These are phyloP conservation scores for Arion vulgaris DNA, from an alignment of 1,140 invertebrate species.

Conservation along the genomic window DNA sequence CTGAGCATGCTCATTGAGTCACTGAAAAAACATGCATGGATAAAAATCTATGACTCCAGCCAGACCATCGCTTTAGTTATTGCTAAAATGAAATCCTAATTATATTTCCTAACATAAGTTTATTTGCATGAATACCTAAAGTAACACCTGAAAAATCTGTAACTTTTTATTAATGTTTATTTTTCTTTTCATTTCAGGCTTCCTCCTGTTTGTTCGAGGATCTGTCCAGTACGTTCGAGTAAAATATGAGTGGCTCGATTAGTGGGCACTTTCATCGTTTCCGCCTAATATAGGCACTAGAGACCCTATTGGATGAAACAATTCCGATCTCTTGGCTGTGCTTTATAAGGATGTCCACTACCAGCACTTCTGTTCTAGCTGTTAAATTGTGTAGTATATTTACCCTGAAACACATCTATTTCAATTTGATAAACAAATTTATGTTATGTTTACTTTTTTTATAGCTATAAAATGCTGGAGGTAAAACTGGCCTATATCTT, in stretches of 20 bases:
- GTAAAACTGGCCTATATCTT: too few species aligned
- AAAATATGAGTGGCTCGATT: constrained; percentile 86
- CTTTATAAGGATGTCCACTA: not conserved
- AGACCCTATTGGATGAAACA: not conserved
- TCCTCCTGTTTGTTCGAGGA: constrained; percentile 89
- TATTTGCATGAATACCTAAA: too few species aligned
- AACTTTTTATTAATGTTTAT: not conserved
- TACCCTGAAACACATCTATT: not conserved
- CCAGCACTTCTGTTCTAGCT: not conserved
- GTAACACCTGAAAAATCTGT: too few species aligned
- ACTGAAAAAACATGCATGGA: too few species aligned
- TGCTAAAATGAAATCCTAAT: too few species aligned
- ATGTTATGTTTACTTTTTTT: not conserved
- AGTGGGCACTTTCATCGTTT: constrained; percentile 45
- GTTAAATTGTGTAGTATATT: constrained; percentile 1
- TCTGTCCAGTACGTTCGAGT: constrained; percentile 91
- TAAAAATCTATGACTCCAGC: too few species aligned
- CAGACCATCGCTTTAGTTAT: too few species aligned
- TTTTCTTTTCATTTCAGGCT: constrained; percentile 75
- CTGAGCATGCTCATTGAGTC: too few species aligned
- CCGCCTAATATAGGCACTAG: constrained; percentile 40
- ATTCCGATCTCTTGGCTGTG: not conserved
- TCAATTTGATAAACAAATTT: not conserved
- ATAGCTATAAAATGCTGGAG: too few species aligned
- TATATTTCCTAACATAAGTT: too few species aligned